These are phyloP conservation scores for Drosophila nigritarsus DNA, from an alignment of 2,888 invertebrate species.

Conservation along the genomic window DNA sequence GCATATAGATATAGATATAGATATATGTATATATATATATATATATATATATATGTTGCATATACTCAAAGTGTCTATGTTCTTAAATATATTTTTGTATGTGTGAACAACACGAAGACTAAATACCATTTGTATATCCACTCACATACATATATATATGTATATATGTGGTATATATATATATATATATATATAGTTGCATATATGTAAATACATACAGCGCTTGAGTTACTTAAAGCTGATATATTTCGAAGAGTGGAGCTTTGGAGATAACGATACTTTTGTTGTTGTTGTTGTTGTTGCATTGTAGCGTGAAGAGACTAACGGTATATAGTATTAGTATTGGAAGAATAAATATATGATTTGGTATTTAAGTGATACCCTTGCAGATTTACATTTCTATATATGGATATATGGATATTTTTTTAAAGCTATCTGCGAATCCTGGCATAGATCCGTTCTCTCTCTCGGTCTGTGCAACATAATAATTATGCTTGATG, in stretches of 20 bases:
- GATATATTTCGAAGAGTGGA: background rate
- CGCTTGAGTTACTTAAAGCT: background rate
- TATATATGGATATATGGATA: background rate
- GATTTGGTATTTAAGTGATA: background rate
- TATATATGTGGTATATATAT: background rate
- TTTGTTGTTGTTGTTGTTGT: background rate
- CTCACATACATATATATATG: background rate
- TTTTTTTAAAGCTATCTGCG: conserved; percentile 3
- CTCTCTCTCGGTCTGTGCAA: background rate
- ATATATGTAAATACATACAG: background rate
- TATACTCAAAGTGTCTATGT: conserved; percentile 3
- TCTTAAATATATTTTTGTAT: conserved; percentile 5
- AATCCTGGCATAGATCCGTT: background rate
- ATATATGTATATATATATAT: conserved; percentile 1
- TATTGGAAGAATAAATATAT: background rate
- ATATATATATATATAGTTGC: background rate
- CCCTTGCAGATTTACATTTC: conserved; percentile 17
- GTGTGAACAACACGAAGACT: conserved; percentile 28
- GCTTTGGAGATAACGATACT: background rate
- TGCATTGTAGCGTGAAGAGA: background rate
- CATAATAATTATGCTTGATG: background rate
- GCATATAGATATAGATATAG: conserved; percentile 14
- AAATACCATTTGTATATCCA: background rate
- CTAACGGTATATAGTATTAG: background rate
- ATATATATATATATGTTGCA: background rate